Evolutionary conservation across 2,113 vertebrate species (phyloP), one percentile per base, ranked within the genome.

Genomic region (Tricholaema leucomelas): DNA sequence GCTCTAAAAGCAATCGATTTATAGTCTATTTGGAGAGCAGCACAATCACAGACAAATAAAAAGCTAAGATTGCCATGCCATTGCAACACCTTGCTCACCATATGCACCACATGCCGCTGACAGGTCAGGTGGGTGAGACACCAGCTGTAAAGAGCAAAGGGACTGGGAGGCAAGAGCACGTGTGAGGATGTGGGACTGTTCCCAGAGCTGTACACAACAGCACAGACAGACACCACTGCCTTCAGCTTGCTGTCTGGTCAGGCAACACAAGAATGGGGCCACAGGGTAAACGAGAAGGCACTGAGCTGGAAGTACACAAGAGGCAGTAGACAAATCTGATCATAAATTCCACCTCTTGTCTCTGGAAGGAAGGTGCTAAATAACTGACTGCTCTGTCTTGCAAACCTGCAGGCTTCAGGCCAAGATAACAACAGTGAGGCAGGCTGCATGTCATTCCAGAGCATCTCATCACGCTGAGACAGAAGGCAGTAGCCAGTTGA

Each of bases 1-100:
- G 44, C 67, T 92, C 81, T 71, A 60, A 40, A 82, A 87, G 58
- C 77, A 50, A 92, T 81, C 59, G 61, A 83, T 95, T 94, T 87
- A 93, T 40, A 46, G 88, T n/a, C 94, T 91, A 7, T 94, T 90
- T 93, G 82, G 88, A 85, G 82, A 95, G 18, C 40, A 35, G 20
- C 42, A 73, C 48, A 48, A 78, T 21, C 33, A 17, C 66, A 46
- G 12, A 67, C 72, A 91, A 74, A 90, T 61, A 73, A 60, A 74
- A 74, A 54, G 35, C 36, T 28, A 42, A 81, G 76, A 86, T 65
- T 55, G 59, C 42, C 50, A 23, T 3, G 25, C 38, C 64, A 71
- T 80, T 78, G 81, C 88, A 87, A 85, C 67, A 81, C 71, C 56
- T 91, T 9, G 61, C 90, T 90, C 38, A 58, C 85, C 48, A 38